phyloP scores from a whole-genome alignment of 1,140 invertebrate species.

The Brachionus rotundiformis region DNA sequence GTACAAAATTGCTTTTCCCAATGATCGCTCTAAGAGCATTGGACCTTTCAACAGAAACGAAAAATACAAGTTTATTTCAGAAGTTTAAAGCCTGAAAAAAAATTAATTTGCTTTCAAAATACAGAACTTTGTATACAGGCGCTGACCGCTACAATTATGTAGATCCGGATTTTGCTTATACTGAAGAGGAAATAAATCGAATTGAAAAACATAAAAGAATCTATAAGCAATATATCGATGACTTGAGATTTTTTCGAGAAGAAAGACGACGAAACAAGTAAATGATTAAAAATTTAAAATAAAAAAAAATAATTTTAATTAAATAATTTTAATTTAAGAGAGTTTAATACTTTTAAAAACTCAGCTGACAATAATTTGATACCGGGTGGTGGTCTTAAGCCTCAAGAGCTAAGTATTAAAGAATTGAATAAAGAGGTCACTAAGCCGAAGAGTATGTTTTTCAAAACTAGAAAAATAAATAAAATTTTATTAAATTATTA shows the following conservation, averaged over 20 bases:
- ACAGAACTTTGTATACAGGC: constrained; percentile 61
- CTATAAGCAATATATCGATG: constrained; percentile 58
- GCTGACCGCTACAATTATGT: constrained; percentile 59
- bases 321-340: constrained; percentile 21
- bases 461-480: neutral
- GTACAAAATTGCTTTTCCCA: constrained; percentile 61
- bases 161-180: constrained; percentile 62
- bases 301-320: neutral
- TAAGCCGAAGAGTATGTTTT: constrained; percentile 15
- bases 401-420: neutral
- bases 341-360: constrained; percentile 5
- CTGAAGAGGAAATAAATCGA: constrained; percentile 56
- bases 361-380: neutral
- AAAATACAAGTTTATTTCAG: constrained; percentile 58
- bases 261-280: constrained; percentile 55
- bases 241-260: constrained; percentile 57
- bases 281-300: neutral
- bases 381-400: neutral
- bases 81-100: neutral
- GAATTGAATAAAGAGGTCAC: constrained; percentile 27
- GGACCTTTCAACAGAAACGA: constrained; percentile 58
- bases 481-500: neutral
- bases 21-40: constrained; percentile 62
- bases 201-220: constrained; percentile 56
- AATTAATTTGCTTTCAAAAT: neutral